These are phyloP conservation scores for Gymnoscelis rufifasciata DNA, from an alignment of 2,888 invertebrate genomes.

Conservation along the genomic window DNA sequence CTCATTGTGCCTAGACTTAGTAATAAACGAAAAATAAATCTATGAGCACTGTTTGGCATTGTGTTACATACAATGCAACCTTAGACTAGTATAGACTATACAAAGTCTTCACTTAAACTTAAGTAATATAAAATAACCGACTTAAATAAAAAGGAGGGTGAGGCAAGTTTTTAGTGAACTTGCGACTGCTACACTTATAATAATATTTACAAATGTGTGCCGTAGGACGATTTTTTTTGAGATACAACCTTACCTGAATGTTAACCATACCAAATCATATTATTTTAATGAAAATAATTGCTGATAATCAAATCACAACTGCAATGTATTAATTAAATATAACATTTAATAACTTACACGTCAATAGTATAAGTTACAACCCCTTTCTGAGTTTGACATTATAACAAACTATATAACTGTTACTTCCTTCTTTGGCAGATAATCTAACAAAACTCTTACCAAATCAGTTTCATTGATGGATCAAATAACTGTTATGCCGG, in stretches of 20 bases:
- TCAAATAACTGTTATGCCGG: too few relatives aligned
- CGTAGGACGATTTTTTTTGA: slow-evolving; percentile 5
- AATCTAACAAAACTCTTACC: too few relatives aligned
- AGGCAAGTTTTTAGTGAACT: slow-evolving; percentile 49
- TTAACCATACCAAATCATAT: too few relatives aligned
- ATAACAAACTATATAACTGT: too few relatives aligned
- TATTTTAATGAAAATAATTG: too few relatives aligned
- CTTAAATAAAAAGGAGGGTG: slow-evolving; percentile 55
- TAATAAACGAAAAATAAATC: not conserved
- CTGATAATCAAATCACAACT: too few relatives aligned
- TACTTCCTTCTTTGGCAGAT: too few relatives aligned
- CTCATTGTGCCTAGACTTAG: slow-evolving; percentile 1
- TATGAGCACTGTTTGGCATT: not conserved
- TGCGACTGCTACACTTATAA: slow-evolving; percentile 39
- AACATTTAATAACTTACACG: too few relatives aligned
- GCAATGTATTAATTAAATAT: too few relatives aligned
- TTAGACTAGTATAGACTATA: not conserved
- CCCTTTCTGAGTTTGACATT: too few relatives aligned
- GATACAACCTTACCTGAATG: not conserved
- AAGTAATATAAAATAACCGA: slow-evolving; percentile 33
- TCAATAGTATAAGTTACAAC: too few relatives aligned
- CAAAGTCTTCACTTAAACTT: slow-evolving; percentile 32
- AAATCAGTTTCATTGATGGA: too few relatives aligned
- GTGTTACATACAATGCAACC: not conserved
- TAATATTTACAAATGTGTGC: slow-evolving; percentile 14